Conservation (phyloP, 2,888 invertebrate genomes). For the Nomada fabriciana region DNA sequence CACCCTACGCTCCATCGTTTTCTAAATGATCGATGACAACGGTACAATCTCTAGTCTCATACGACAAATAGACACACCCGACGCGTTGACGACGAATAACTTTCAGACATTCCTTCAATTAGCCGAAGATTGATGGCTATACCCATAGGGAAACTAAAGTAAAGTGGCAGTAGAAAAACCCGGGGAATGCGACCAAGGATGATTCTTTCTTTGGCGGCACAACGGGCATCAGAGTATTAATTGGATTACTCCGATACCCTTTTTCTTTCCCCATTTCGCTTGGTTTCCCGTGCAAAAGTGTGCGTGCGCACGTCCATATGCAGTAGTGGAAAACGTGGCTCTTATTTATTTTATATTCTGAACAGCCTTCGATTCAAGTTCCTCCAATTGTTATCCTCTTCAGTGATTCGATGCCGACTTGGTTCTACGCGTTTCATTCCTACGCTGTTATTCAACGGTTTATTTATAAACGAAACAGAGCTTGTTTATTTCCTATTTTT, state of each 20-base stretch:
- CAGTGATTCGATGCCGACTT: too few species aligned
- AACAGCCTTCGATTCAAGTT: too few species aligned
- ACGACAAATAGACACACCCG: slow-evolving; percentile 7
- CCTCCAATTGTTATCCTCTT: too few species aligned
- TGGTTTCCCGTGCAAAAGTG: too few species aligned
- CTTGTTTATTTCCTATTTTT: too few species aligned
- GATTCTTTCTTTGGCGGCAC: background rate
- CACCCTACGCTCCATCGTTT: background rate
- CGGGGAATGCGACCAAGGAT: background rate
- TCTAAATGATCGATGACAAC: background rate
- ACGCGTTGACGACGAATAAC: background rate
- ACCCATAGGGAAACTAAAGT: background rate
- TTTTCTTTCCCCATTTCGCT: background rate
- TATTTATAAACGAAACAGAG: too few species aligned
- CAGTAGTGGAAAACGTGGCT: too few species aligned
- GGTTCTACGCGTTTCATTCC: too few species aligned
- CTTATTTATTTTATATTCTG: background rate
- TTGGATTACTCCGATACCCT: background rate
- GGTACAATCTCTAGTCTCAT: too few species aligned
- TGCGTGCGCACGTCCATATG: too few species aligned
- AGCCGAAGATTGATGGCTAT: slow-evolving; percentile 15
- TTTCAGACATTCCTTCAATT: slow-evolving; percentile 7
- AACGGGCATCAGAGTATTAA: background rate
- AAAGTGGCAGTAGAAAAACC: background rate
- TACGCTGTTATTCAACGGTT: too few species aligned